Evolutionary conservation across 2,113 vertebrate species (phyloP).

Genomic region (Anser cygnoides): DNA sequence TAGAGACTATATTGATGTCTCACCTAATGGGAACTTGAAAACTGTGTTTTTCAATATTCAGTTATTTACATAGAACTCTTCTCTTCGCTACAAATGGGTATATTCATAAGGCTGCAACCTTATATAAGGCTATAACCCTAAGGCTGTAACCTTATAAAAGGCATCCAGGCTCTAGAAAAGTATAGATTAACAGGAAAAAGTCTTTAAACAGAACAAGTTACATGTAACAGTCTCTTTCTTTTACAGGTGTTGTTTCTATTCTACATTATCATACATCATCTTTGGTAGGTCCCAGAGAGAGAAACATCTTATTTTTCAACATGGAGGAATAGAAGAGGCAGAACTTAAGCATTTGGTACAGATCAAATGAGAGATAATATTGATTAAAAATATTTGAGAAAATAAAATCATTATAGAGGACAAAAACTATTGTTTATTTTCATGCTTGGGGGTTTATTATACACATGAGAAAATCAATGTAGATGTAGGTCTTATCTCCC

Average conservation of each 20-base stretch:
- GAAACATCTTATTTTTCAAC: background rate
- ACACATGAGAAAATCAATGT: background rate
- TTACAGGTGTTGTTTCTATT: background rate
- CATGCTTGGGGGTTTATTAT: background rate
- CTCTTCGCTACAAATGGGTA: background rate
- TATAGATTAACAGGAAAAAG: background rate
- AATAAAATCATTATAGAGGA: background rate
- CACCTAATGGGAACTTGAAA: background rate
- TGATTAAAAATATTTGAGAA: background rate
- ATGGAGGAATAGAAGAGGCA: background rate
- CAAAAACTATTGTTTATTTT: background rate
- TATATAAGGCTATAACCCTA: background rate
- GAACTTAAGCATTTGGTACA: background rate
- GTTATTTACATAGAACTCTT: background rate
- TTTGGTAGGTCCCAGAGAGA: background rate
- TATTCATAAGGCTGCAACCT: background rate
- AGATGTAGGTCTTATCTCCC: background rate
- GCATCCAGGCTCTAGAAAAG: background rate
- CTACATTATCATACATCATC: background rate
- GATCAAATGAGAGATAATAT: background rate
- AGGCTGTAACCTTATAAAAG: background rate
- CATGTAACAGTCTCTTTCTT: background rate
- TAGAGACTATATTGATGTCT: background rate
- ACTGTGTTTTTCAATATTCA: background rate
- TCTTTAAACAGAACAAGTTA: background rate